A percentile compares a stretch with the other conserved stretches of the same genome.
These are phyloP conservation scores for Hyperopisus bebe DNA, from an alignment of 2,113 vertebrate species.

Conservation along the genomic window DNA sequence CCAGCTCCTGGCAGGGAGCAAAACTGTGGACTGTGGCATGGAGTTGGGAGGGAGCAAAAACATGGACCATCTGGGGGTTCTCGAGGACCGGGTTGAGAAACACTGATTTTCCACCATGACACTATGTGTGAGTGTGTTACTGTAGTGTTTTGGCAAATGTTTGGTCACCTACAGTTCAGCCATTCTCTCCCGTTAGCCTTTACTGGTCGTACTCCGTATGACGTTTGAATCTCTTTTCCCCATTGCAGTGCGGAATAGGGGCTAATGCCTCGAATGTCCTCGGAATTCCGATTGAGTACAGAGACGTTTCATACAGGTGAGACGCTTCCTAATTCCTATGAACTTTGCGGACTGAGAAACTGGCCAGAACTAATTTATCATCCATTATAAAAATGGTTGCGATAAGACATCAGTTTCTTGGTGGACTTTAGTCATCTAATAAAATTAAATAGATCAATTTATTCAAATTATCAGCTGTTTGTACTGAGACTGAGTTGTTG, in stretches of 20 bases:
- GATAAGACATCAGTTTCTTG: not conserved
- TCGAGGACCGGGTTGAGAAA: not conserved
- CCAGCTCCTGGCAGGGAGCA: not conserved
- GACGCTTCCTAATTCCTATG: not conserved
- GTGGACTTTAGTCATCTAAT: not conserved
- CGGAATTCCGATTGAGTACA: constrained; percentile 62
- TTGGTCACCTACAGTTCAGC: not conserved
- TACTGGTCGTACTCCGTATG: not conserved
- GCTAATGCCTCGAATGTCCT: constrained; percentile 66
- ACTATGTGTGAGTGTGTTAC: not conserved
- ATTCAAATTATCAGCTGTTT: not conserved
- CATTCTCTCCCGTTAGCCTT: not conserved
- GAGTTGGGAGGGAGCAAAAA: not conserved
- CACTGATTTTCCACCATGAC: not conserved
- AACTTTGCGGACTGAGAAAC: not conserved
- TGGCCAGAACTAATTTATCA: not conserved
- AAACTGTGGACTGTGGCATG: not conserved
- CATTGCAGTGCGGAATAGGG: constrained; percentile 59
- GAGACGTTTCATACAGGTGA: constrained; percentile 69
- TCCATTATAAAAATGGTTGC: not conserved
- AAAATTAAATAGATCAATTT: not conserved
- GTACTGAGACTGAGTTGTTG: not conserved
- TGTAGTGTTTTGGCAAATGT: not conserved
- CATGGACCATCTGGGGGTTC: not conserved
- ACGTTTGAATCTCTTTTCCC: not conserved